Percentiles rank a stretch among this genome's conserved stretches.
Conservation (phyloP, 2,888 invertebrate genomes). For the Syrista parreyssii region DNA sequence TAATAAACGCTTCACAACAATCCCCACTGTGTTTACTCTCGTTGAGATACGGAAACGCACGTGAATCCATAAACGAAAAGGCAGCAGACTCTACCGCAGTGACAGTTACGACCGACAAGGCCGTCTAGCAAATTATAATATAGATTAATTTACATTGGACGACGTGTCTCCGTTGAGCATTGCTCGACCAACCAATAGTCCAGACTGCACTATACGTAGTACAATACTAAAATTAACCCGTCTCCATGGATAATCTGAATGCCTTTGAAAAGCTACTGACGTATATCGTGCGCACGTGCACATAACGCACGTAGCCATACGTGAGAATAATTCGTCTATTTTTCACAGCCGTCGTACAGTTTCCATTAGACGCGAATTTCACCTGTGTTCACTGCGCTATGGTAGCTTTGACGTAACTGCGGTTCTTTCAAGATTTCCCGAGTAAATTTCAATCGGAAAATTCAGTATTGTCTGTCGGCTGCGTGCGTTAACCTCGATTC, state of each 20-base stretch:
- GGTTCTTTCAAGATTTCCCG: not conserved
- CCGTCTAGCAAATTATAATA: conserved; percentile 33
- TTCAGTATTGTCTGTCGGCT: not conserved
- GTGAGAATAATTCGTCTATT: not conserved
- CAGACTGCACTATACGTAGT: not conserved
- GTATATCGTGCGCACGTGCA: not conserved
- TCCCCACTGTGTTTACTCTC: not conserved
- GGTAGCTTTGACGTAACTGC: not conserved
- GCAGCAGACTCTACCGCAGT: not conserved
- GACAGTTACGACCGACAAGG: not conserved
- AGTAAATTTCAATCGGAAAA: not conserved
- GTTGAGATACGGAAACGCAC: not conserved
- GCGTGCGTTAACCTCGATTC: not conserved
- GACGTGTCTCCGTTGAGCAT: conserved; percentile 28
- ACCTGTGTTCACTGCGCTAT: not conserved
- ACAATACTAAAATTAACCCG: not conserved
- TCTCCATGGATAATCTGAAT: not conserved
- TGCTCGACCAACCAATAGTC: not conserved
- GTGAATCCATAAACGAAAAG: not conserved
- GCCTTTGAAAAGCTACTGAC: not conserved
- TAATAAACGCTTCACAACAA: not conserved
- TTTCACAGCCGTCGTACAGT: not conserved
- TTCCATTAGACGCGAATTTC: not conserved
- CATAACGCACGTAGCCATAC: too few species aligned
- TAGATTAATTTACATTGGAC: conserved; percentile 46